These are phyloP conservation scores for Cataglyphis livida DNA, from an alignment of 2,888 invertebrate genomes.

Conservation along the genomic window DNA sequence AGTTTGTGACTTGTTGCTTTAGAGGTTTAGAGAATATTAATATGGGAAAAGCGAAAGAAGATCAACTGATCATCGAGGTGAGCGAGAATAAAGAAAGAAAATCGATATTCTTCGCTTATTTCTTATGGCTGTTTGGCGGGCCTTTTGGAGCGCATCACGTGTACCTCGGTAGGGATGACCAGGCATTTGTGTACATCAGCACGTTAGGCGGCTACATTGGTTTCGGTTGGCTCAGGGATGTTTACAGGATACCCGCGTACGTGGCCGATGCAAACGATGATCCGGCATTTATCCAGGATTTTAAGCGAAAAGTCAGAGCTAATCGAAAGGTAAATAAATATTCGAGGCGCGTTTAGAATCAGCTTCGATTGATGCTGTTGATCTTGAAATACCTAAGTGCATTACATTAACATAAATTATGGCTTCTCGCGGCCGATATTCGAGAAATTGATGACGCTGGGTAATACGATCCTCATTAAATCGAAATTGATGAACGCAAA, in stretches of 20 bases:
- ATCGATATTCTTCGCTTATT: conserved; percentile 89
- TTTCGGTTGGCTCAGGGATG: conserved; percentile 94
- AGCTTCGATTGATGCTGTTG: background rate
- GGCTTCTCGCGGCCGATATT: background rate
- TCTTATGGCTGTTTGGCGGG: conserved; percentile 96
- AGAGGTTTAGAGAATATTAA: background rate
- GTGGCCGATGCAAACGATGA: conserved; percentile 93
- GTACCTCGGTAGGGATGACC: conserved; percentile 94
- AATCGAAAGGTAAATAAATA: conserved; percentile 88
- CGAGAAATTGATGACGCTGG: conserved; percentile 25
- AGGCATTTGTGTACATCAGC: conserved; percentile 96
- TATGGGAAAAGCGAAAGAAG: background rate
- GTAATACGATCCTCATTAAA: background rate
- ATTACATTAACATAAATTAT: conserved; percentile 20
- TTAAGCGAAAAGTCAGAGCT: conserved; percentile 88
- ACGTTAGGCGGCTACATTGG: conserved; percentile 95
- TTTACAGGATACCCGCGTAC: conserved; percentile 94
- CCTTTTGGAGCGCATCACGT: conserved; percentile 96
- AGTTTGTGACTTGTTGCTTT: conserved; percentile 29
- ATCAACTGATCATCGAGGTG: background rate
- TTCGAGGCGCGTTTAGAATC: background rate
- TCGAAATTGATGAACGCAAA: background rate
- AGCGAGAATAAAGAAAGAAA: conserved; percentile 68
- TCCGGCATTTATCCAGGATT: conserved; percentile 89
- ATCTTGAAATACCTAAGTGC: background rate